Evolutionary conservation across 2,113 vertebrate genomes (phyloP), one percentile per base, ranked within the genome.

Genomic region (Trematomus loennbergii): DNA sequence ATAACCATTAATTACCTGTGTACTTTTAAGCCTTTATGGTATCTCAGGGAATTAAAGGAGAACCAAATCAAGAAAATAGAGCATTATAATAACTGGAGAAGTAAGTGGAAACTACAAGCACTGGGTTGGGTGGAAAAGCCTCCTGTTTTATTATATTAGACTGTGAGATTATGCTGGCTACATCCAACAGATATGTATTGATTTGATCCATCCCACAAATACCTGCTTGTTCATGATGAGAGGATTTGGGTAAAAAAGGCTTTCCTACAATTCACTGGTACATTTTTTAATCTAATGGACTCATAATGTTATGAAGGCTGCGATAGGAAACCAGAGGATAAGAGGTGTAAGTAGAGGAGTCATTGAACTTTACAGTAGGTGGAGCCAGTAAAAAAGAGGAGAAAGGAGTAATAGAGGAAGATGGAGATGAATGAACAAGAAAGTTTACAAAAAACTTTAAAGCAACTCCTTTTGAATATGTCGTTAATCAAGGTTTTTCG

Each of bases 401-500:
- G 4, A 52, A 15, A 43, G 7, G 6, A 1, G 17, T 43, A 2
- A 55, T 0, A 18, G 36, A 54, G 48, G 68, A 57, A 67, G 50
- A 67, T 52, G 13, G 68, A 76, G 22, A 52, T 11, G n/a, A 68
- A 55, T 64, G 61, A 62, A 20, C 22, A 46, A 17, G 36, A 25
- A 69, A 65, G 45, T 74, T 58, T 48, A 81, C 40, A 48, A 43
- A 81, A 54, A 72, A 73, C 54, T 80, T 75, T 13, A 57, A 58
- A 75, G 50, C 22, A 36, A 65, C 71, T 63, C 33, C 58, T 50
- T 45, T 58, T 49, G 79, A 82, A 20, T 22, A 11, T 50, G 61
- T 65, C 69, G 69, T 86, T 71, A 78, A 62, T 66, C 61, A 66
- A 29, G 9, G 43, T 69, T 78, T 81, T 25, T 58, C 52, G 13